Base-by-base conservation (phyloP, 1,140 invertebrate genomes). In the Andrena cerasifolii region DNA sequence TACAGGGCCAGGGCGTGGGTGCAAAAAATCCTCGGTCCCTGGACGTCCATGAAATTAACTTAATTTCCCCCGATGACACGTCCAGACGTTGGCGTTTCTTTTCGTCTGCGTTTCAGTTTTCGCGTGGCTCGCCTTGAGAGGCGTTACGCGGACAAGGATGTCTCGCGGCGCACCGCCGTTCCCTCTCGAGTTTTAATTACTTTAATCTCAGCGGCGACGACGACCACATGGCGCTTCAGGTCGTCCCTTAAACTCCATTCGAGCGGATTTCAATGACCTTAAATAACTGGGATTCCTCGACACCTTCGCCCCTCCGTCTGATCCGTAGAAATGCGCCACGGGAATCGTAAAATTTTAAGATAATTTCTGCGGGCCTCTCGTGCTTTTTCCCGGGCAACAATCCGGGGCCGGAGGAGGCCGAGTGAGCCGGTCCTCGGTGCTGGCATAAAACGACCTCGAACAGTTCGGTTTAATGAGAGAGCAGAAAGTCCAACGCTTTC, bases 61-160 rank as follows among this genome's bases (percentile, higher is more conserved):
- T 77, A 76, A 84, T 83, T 84, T 77, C 56, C 78, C 26, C 36
- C 56, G 81, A 84, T 84, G 81, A 83, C 81, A 59, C 72, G 81
- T 63, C 78, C 40, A 63, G 49, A 65, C 54, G 47, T 66, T 61
- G 31, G n/a, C 67, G 26, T 66, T 78, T 75, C 56, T 53, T 70
- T 56, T 24, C 12, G 40, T 51, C 51, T 18, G 66, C 67, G 81
- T 81, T 82, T 77, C 77, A 83, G 71, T 84, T 84, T 83, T 80
- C 81, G 68, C 56, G 66, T 65, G 26, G 81, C 70, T 82, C 74
- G 47, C 81, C 77, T 84, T 83, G 82, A 75, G 62, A 31, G 47
- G 56, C 58, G 49, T 74, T 82, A 58, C 63, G 12, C 51, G 65
- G 24, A 53, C 80, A 70, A 82, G 75, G 75, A 82, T 82, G 75